Conservation (phyloP, 2,797 vertebrate species). For the Dryobates pubescens region DNA sequence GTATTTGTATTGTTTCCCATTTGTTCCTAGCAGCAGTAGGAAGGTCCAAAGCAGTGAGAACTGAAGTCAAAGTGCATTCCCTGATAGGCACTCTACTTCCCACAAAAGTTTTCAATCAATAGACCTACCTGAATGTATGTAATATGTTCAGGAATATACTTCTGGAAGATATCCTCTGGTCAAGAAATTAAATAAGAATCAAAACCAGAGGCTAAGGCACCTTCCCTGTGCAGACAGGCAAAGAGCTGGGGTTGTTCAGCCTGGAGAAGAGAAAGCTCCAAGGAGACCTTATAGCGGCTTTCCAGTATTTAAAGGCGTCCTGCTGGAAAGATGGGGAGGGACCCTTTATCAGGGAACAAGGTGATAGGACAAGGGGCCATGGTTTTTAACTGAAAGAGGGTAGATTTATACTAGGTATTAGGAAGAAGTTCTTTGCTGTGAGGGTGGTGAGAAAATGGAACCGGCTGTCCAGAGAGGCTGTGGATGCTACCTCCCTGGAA, state of each 20-base stretch:
- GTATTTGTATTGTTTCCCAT: constrained; percentile 54
- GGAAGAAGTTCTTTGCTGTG: too few relatives aligned
- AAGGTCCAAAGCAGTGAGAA: background rate
- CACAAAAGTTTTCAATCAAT: background rate
- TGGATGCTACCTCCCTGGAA: too few relatives aligned
- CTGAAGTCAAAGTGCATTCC: background rate
- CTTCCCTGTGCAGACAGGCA: background rate
- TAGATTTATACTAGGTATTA: too few relatives aligned
- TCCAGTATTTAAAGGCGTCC: too few relatives aligned
- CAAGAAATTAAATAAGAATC: background rate
- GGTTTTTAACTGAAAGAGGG: too few relatives aligned
- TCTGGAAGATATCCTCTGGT: background rate
- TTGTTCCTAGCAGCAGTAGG: constrained; percentile 8
- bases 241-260: background rate
- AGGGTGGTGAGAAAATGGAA: too few relatives aligned
- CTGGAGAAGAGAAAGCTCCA: background rate
- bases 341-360: too few relatives aligned
- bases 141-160: constrained; percentile 5
- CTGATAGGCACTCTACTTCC: background rate
- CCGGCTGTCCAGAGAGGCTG: too few relatives aligned
- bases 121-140: background rate
- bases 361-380: too few relatives aligned
- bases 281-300: background rate
- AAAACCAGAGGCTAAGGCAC: background rate
- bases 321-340: too few relatives aligned